phyloP scores from a whole-genome alignment of 1,140 invertebrate genomes.

The Anoplolepis gracilipes region DNA sequence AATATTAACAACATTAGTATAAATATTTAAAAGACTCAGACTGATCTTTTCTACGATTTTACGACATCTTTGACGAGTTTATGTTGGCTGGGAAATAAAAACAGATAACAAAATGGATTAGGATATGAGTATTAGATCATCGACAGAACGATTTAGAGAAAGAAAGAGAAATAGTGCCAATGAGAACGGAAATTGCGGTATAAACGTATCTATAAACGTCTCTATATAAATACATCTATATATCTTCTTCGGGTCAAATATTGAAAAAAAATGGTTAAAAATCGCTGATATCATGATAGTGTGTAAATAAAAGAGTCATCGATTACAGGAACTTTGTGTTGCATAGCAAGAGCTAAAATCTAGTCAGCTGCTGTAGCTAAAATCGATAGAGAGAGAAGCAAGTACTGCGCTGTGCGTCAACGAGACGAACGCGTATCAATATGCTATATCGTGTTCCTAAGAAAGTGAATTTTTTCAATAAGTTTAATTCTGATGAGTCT shows the following conservation, averaged over 20 bases:
- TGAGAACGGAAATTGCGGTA: neutral
- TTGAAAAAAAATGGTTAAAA: neutral
- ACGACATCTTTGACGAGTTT: neutral
- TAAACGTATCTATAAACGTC: neutral
- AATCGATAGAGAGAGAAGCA: constrained; percentile 72
- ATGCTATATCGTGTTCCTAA: constrained; percentile 11
- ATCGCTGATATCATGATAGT: neutral
- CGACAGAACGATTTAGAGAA: neutral
- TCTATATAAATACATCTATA: constrained; percentile 7
- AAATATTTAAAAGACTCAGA: neutral
- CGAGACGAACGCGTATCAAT: constrained; percentile 19
- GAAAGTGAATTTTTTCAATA: neutral
- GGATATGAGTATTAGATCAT: constrained; percentile 27
- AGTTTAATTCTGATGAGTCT: neutral
- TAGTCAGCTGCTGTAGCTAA: constrained; percentile 66
- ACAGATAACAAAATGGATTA: neutral
- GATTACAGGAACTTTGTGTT: neutral
- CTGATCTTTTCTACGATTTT: neutral
- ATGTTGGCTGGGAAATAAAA: neutral
- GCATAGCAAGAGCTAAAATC: constrained; percentile 18
- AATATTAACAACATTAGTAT: neutral
- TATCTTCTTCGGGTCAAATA: neutral
- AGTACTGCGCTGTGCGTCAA: constrained; percentile 50
- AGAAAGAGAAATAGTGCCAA: neutral
- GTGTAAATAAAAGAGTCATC: neutral